These are phyloP conservation scores for Synodontis membranacea DNA, from an alignment of 2,113 vertebrate genomes.

Conservation along the genomic window DNA sequence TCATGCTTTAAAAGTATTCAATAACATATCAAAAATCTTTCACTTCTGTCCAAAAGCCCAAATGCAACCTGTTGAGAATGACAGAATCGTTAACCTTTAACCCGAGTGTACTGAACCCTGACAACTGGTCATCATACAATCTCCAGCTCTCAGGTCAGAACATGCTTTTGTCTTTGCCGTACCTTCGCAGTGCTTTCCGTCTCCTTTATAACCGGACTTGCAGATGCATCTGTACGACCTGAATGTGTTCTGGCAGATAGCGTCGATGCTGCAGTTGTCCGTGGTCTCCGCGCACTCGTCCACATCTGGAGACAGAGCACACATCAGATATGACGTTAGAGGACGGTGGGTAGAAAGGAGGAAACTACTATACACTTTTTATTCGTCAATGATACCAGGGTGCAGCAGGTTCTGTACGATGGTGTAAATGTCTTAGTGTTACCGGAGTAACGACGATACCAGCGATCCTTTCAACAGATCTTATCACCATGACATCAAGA, in stretches of 20 bases:
- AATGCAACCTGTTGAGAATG: not conserved
- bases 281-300: conserved; percentile 80
- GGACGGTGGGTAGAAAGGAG: not conserved
- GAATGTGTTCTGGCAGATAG: conserved; percentile 83
- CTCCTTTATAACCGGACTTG: conserved; percentile 89
- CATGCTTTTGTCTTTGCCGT: conserved; percentile 43
- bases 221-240: conserved; percentile 84
- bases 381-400: not conserved
- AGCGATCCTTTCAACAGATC: not conserved
- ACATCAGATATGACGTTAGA: conserved; percentile 21
- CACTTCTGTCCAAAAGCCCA: not conserved
- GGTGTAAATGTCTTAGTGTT: not conserved
- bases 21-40: not conserved
- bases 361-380: not conserved
- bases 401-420: not conserved
- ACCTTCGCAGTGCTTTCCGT: conserved; percentile 98
- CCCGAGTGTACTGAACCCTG: not conserved
- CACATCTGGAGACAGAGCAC: conserved; percentile 69
- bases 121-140: not conserved
- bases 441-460: not conserved
- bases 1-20: not conserved
- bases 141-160: not conserved
- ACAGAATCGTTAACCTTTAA: not conserved
- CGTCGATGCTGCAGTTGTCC: conserved; percentile 84
- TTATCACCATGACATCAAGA: not conserved